Percentiles rank a stretch among this genome's conserved stretches.
These are phyloP conservation scores for Dasypus novemcinctus DNA, from an alignment of 2,113 vertebrate genomes.

Conservation along the genomic window DNA sequence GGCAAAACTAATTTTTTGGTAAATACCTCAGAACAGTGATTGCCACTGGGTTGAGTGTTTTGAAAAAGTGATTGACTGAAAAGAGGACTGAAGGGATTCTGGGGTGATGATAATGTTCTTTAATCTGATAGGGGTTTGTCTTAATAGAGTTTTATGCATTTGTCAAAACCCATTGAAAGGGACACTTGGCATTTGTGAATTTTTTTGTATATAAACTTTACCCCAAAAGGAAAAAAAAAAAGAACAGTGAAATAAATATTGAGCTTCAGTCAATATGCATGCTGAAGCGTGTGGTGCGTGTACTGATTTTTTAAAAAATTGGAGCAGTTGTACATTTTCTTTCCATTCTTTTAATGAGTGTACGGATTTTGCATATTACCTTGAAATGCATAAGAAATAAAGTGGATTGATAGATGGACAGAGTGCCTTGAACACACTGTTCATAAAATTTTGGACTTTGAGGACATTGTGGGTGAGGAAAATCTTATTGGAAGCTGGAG, in stretches of 20 bases:
- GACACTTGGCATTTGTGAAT: not conserved
- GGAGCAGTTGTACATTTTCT: no score
- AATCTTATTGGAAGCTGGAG: no score
- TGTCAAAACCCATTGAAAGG: not conserved
- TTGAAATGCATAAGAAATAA: not conserved
- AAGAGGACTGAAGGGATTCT: not conserved
- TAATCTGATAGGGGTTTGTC: not conserved
- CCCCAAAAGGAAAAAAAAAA: no score
- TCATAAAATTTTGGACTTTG: not conserved
- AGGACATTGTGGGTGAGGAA: not conserved
- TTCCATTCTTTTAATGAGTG: no score
- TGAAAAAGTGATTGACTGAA: not conserved
- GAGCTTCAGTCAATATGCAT: constrained; percentile 7
- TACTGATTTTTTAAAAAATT: no score
- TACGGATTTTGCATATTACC: constrained; percentile 24
- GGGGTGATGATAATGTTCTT: not conserved
- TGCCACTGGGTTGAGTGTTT: not conserved
- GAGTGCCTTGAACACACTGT: not conserved
- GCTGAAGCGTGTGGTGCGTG: not conserved
- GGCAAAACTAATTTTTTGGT: no score
- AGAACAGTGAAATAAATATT: not conserved
- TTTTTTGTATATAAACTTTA: no score
- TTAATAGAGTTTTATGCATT: not conserved
- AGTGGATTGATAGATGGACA: not conserved
- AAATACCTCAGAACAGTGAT: no score